Conservation (phyloP, 1,140 invertebrate species). For the Cataglyphis hispanica region DNA sequence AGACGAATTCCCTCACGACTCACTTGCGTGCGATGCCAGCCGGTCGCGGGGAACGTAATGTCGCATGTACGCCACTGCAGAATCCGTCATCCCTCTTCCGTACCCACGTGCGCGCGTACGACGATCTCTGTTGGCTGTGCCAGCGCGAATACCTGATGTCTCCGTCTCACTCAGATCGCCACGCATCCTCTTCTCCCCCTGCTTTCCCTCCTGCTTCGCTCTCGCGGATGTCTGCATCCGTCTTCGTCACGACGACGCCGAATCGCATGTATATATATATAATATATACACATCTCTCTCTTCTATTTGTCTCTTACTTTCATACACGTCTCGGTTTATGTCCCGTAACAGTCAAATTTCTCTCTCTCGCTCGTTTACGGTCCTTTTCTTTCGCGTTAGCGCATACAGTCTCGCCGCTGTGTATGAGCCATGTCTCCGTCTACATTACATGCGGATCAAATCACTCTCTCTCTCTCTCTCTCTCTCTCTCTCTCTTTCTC, state of each 20-base stretch:
- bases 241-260: slow-evolving; percentile 64
- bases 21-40: background rate
- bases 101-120: slow-evolving; percentile 52
- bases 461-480: slow-evolving; percentile 22
- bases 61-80: slow-evolving; percentile 76
- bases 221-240: slow-evolving; percentile 59
- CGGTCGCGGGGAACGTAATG: slow-evolving; percentile 50
- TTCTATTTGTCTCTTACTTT: background rate
- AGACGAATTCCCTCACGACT: slow-evolving; percentile 34
- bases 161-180: slow-evolving; percentile 49
- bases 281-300: background rate
- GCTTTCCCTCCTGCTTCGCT: background rate
- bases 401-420: slow-evolving; percentile 29
- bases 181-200: slow-evolving; percentile 10
- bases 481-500: slow-evolving; percentile 8
- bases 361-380: background rate
- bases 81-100: slow-evolving; percentile 55
- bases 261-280: background rate
- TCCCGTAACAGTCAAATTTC: slow-evolving; percentile 27
- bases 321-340: slow-evolving; percentile 15
- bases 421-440: slow-evolving; percentile 37
- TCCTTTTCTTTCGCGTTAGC: slow-evolving; percentile 16
- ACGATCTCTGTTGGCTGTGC: slow-evolving; percentile 48
- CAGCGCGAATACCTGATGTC: slow-evolving; percentile 63
- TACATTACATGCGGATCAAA: slow-evolving; percentile 32